Conservation (phyloP, 2,888 invertebrate genomes). For the Drosophila ustulata region DNA sequence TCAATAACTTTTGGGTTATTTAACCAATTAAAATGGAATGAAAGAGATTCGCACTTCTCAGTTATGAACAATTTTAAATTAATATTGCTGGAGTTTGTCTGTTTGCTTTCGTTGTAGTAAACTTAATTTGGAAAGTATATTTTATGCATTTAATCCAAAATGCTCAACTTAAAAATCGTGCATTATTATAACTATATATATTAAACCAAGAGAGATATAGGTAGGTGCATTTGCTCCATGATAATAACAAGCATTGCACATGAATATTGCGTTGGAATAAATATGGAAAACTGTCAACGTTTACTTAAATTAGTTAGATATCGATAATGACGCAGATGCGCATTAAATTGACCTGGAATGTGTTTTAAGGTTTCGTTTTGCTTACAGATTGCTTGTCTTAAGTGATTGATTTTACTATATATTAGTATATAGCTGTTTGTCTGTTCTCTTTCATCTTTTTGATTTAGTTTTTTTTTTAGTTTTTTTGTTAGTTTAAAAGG, state of each 20-base stretch:
- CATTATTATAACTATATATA: conserved; percentile 20
- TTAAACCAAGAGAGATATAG: neutral
- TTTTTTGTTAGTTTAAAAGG: conserved; percentile 20
- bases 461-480: neutral
- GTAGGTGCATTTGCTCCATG: neutral
- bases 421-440: neutral
- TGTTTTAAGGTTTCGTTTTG: conserved; percentile 6
- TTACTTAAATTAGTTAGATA: neutral
- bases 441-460: neutral
- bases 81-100: neutral
- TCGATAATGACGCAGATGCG: conserved; percentile 1
- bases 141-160: neutral
- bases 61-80: neutral
- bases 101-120: neutral
- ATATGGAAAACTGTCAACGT: conserved; percentile 14
- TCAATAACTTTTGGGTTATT: neutral
- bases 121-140: neutral
- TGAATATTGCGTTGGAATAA: conserved; percentile 6
- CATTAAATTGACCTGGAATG: conserved; percentile 39
- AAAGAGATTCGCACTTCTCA: neutral
- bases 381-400: conserved; percentile 25
- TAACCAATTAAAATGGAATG: neutral
- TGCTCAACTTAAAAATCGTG: conserved; percentile 48
- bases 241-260: conserved; percentile 15
- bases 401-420: conserved; percentile 7